Evolutionary conservation across 1,140 invertebrate species (phyloP), one percentile per base, ranked within the genome.

Genomic region (Drepana arcuata): DNA sequence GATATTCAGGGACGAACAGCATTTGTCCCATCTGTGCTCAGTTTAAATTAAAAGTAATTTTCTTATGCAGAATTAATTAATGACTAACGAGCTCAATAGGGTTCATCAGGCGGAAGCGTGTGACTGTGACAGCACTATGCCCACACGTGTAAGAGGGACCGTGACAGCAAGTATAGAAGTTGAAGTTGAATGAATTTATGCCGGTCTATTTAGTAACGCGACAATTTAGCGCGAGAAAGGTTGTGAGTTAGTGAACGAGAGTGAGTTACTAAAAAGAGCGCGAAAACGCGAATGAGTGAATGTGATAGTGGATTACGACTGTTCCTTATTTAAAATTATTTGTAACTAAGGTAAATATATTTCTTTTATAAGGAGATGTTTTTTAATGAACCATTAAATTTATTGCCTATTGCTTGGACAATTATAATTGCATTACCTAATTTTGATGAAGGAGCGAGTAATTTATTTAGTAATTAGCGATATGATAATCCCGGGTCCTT

Each of bases 11-110:
- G n/a, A n/a, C n/a, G n/a, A n/a, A 26, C 24, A 41, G 25, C 37
- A 58, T 65, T 47, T 36, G 45, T 56, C 38, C 62, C 70, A 79
- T 77, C 72, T 74, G 73, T 69, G 63, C 52, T 63, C 59, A 48
- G 62, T 65, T 73, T 77, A 79, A 81, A 79, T 81, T 79, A 81
- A 81, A 81, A 81, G 65, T 78, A 78, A 81, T 81, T 81, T 81
- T 81, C 74, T 77, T 81, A 81, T 79, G 77, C 74, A 79, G 77
- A 81, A 79, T 81, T 81, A 81, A 81, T 79, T 81, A 81, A 79
- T 79, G 72, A 81, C 72, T 81, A 81, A 81, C 77, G 72, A 81
- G 77, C 77, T 77, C 72, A 81, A 81, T 81, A 77, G 77, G 68
- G 70, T 81, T 79, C 73, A 70, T 81, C 70, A 79, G 61, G 74